Conservation (phyloP, 2,113 vertebrate genomes). For the Danionella cerebrum region DNA sequence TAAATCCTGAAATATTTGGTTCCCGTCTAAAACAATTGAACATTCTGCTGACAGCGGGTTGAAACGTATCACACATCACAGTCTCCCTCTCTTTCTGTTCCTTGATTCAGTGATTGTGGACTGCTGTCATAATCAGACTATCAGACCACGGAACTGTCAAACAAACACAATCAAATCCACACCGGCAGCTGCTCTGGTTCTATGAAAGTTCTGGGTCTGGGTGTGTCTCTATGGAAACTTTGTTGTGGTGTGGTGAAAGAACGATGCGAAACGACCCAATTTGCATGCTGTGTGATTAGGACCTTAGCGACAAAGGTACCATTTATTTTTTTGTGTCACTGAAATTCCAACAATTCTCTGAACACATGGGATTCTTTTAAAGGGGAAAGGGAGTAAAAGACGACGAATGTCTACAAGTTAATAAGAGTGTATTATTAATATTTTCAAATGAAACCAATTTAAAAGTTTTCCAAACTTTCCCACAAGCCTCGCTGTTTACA, state of each 20-base stretch:
- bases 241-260: not conserved
- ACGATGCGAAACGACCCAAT: constrained; percentile 2
- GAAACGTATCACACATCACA: constrained; percentile 1
- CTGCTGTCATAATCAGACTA: constrained; percentile 9
- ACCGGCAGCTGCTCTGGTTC: not conserved
- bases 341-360: too few species aligned
- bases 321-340: too few species aligned
- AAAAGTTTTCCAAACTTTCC: too few species aligned
- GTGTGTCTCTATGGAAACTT: not conserved
- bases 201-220: not conserved
- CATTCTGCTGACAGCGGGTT: constrained; percentile 1
- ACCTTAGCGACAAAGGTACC: too few species aligned
- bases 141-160: not conserved
- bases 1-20: constrained; percentile 2
- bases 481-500: too few species aligned
- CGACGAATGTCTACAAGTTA: too few species aligned
- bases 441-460: too few species aligned
- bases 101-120: constrained; percentile 20
- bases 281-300: not conserved
- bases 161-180: constrained; percentile 6
- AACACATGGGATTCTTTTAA: too few species aligned
- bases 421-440: too few species aligned
- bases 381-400: too few species aligned
- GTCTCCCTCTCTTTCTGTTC: constrained; percentile 9
- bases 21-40: not conserved